A percentile compares a stretch with the other conserved stretches of the same genome.
Conservation (phyloP, 2,888 invertebrate genomes). For the Cremastinae sp. region DNA sequence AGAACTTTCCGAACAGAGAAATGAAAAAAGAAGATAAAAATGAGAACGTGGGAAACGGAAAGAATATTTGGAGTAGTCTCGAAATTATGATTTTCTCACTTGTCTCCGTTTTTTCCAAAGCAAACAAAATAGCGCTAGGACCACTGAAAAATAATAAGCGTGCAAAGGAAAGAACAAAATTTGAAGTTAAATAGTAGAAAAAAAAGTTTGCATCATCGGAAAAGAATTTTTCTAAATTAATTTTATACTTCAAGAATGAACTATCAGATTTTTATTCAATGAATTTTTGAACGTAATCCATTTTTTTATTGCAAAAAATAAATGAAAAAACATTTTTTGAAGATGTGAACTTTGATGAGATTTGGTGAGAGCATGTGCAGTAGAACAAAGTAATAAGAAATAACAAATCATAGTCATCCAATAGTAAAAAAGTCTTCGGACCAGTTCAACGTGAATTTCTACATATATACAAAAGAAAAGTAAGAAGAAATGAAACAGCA, state of each 20-base stretch:
- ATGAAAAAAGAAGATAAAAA: conserved; percentile 15
- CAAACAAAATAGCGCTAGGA: conserved; percentile 49
- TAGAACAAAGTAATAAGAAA: conserved; percentile 2
- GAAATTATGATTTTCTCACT: conserved; percentile 53
- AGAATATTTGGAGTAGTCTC: conserved; percentile 35
- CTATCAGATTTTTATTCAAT: no score
- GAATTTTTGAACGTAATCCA: no score
- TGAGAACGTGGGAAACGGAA: conserved; percentile 9
- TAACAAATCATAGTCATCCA: conserved; percentile 71
- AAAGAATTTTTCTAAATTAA: no score
- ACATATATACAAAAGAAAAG: conserved; percentile 29
- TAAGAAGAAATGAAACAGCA: conserved; percentile 1
- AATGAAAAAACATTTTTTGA: no score
- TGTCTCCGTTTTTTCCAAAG: conserved; percentile 52
- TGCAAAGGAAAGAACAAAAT: conserved; percentile 28
- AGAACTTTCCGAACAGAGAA: conserved; percentile 41
- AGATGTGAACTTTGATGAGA: background rate
- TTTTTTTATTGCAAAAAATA: no score
- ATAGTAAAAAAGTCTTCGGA: conserved; percentile 64
- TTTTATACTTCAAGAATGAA: no score
- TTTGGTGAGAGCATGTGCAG: conserved; percentile 39
- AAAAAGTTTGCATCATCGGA: background rate
- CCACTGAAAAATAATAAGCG: conserved; percentile 39
- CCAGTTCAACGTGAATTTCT: conserved; percentile 54
- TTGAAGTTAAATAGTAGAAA: conserved; percentile 26